A percentile compares a stretch with the other conserved stretches of the same genome.
phyloP scores from a whole-genome alignment of 2,113 vertebrate genomes.

The Zosterops borbonicus region DNA sequence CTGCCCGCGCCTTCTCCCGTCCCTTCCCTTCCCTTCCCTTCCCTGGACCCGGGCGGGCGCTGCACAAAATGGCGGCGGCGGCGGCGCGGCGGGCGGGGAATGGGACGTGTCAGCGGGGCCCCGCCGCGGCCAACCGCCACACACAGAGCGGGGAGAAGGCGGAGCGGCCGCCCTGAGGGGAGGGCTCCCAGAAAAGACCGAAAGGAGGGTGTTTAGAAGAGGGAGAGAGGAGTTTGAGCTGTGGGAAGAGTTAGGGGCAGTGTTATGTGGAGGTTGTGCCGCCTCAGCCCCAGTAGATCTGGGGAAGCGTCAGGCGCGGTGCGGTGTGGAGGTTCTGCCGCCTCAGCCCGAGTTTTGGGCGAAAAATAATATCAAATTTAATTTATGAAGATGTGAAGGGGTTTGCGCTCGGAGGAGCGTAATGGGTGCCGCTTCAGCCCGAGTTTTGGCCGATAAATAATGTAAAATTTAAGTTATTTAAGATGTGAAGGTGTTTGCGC shows the following conservation, averaged over 20 bases:
- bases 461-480: no score
- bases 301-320: no score
- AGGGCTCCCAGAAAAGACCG: no score
- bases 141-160: not conserved
- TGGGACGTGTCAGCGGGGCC: not conserved
- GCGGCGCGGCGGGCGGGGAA: not conserved
- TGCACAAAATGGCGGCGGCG: conserved; percentile 75
- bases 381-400: no score
- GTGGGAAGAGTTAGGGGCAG: fast-evolving
- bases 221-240: fast-evolving
- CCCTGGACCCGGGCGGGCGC: not conserved
- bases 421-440: no score
- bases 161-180: not conserved
- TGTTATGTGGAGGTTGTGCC: not conserved
- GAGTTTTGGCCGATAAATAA: no score
- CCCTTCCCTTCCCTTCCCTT: not conserved
- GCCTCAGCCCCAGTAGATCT: not conserved
- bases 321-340: no score
- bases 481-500: no score
- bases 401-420: no score
- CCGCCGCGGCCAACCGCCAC: not conserved
- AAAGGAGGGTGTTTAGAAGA: no score
- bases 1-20: not conserved
- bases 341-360: no score
- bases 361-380: not conserved